Evolutionary conservation across 2,888 invertebrate genomes (phyloP).

Genomic region (Helobdella robusta): DNA sequence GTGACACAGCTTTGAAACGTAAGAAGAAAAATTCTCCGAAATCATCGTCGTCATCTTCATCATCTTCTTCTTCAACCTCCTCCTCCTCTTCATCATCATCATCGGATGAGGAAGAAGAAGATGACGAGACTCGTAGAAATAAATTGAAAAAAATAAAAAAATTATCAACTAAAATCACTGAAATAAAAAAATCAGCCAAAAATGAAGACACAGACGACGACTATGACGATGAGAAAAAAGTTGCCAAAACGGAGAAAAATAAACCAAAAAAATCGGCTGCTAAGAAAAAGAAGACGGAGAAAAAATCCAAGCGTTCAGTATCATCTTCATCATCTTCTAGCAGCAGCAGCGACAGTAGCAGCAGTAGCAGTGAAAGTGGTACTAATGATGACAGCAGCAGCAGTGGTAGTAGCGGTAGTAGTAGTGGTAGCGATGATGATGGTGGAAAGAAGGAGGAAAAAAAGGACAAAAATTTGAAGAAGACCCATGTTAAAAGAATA

Average conservation of each 20-base stretch:
- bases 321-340: not conserved
- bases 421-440: not conserved
- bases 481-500: no score
- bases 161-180: no score
- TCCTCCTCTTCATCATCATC: slow-evolving; percentile 13
- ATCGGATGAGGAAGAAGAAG: not conserved
- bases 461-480: no score
- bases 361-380: slow-evolving; percentile 4
- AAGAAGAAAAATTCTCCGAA: not conserved
- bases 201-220: no score
- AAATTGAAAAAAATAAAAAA: not conserved
- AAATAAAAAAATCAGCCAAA: no score
- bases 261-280: not conserved
- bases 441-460: no score
- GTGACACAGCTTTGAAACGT: not conserved
- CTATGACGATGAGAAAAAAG: no score
- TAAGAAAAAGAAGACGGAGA: not conserved
- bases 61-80: slow-evolving; percentile 12
- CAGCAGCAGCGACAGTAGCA: not conserved
- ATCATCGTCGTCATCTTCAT: not conserved
- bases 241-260: no score
- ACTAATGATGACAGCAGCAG: not conserved
- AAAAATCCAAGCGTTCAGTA: not conserved
- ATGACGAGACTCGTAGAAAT: not conserved
- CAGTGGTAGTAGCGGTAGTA: slow-evolving; percentile 5